These are phyloP conservation scores for Ligdia adustata DNA, from an alignment of 2,888 invertebrate genomes.

Conservation along the genomic window DNA sequence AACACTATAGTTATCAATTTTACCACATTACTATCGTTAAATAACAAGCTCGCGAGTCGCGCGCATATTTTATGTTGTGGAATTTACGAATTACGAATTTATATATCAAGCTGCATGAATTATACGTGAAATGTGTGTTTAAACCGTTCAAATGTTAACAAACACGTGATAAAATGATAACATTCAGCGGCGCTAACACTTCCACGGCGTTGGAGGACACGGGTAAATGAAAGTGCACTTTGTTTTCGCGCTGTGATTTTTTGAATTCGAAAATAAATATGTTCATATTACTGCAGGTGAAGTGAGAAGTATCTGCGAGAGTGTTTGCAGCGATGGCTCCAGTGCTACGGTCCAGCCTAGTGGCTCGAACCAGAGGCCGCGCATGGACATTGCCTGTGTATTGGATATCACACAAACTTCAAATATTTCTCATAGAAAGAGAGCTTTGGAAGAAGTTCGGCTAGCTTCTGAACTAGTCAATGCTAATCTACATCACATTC, in stretches of 20 bases:
- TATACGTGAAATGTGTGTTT: conserved; percentile 54
- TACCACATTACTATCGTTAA: conserved; percentile 71
- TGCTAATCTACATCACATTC: conserved; percentile 92
- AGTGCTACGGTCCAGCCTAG: conserved; percentile 76
- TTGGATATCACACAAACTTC: conserved; percentile 90
- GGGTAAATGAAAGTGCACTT: conserved; percentile 56
- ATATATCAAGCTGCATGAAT: conserved; percentile 57
- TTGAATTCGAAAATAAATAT: no score
- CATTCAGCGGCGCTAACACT: conserved; percentile 72
- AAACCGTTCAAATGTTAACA: conserved; percentile 69
- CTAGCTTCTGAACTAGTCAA: conserved; percentile 91
- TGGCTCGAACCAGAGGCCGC: conserved; percentile 78
- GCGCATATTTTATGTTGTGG: conserved; percentile 51
- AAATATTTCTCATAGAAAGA: conserved; percentile 89
- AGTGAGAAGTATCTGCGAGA: conserved; percentile 80
- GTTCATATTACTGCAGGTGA: conserved; percentile 75
- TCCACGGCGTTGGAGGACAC: conserved; percentile 72
- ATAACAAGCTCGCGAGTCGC: conserved; percentile 59
- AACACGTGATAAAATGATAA: conserved; percentile 74
- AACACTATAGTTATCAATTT: no score
- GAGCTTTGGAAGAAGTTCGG: conserved; percentile 93
- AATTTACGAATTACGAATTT: conserved; percentile 36
- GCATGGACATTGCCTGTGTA: conserved; percentile 95
- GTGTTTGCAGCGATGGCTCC: conserved; percentile 82
- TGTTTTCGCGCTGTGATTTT: conserved; percentile 51